phyloP scores from a whole-genome alignment of 2,888 invertebrate species.

The Caenorhabditis japonica region DNA sequence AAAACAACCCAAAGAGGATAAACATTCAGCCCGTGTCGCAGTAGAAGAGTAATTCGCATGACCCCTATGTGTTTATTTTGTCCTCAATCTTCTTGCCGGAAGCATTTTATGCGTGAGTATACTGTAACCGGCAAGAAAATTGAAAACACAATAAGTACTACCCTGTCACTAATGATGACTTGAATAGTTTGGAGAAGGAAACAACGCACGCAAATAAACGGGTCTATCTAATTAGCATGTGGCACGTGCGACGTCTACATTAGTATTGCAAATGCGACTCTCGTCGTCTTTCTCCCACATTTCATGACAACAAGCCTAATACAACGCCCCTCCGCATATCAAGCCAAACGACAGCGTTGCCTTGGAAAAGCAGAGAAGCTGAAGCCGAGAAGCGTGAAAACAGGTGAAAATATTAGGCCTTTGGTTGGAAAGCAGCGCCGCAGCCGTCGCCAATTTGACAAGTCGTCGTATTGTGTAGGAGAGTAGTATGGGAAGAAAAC shows the following conservation, averaged over 20 bases:
- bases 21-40: no score
- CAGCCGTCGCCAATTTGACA: conserved; percentile 13
- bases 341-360: background rate
- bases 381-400: conserved; percentile 4
- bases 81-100: no score
- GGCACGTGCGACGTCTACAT: conserved; percentile 18
- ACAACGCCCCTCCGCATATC: no score
- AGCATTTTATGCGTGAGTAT: no score
- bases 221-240: conserved; percentile 27
- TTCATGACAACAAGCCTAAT: background rate
- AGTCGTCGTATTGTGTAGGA: conserved; percentile 8
- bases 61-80: no score
- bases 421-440: background rate
- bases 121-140: no score
- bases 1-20: no score
- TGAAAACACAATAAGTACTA: no score
- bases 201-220: conserved; percentile 16
- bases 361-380: background rate
- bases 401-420: conserved; percentile 25
- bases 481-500: background rate
- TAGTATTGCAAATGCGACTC: conserved; percentile 13
- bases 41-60: no score
- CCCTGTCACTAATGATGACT: no score
- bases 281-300: background rate
- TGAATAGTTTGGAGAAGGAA: no score